These are phyloP conservation scores for Cinara cedri DNA, from an alignment of 2,888 invertebrate genomes.

Conservation along the genomic window DNA sequence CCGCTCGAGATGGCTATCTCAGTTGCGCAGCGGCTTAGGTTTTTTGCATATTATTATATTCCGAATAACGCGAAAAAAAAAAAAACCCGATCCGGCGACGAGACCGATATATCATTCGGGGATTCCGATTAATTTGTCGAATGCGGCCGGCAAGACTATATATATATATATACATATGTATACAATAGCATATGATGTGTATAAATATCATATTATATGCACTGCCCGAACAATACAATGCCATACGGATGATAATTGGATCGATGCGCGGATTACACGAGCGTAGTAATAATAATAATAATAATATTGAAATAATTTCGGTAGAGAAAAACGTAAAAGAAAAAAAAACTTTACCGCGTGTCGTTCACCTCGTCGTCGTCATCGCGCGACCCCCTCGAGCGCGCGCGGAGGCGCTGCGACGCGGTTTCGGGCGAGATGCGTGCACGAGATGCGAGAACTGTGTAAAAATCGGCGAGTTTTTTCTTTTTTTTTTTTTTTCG, in stretches of 20 bases:
- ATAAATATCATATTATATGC: neutral
- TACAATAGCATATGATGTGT: neutral
- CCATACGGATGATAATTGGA: conserved; percentile 43
- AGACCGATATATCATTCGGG: conserved; percentile 44
- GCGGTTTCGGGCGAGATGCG: neutral
- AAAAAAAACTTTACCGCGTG: neutral
- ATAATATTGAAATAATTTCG: no score
- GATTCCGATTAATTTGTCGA: conserved; percentile 44
- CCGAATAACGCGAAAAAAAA: conserved; percentile 11
- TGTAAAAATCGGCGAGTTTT: neutral
- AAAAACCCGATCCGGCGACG: conserved; percentile 12
- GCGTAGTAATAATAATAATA: no score
- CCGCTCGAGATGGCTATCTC: conserved; percentile 30
- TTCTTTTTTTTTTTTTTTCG: neutral
- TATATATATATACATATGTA: no score
- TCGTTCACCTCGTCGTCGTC: conserved; percentile 15
- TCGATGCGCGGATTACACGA: neutral
- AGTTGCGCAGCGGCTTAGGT: conserved; percentile 6
- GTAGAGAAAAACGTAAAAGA: no score
- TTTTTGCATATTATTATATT: conserved; percentile 44
- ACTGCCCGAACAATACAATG: neutral
- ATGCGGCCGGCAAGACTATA: neutral
- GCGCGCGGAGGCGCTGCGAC: conserved; percentile 4
- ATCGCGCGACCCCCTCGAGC: neutral
- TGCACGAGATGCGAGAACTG: neutral